phyloP scores from a whole-genome alignment of 2,113 vertebrate species.

The Oreochromis tanganicae region DNA sequence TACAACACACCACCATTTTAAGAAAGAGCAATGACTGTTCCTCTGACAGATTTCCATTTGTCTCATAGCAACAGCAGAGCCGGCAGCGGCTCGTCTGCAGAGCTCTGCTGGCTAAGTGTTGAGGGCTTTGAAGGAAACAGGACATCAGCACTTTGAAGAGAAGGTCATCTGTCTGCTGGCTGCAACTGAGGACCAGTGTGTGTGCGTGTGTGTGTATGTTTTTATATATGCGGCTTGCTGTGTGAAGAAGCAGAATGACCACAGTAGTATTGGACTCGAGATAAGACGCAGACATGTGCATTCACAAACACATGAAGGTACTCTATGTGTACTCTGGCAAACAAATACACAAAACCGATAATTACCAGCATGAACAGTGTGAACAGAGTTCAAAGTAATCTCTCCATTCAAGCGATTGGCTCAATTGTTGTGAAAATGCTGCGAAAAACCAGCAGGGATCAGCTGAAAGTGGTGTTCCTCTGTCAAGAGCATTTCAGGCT shows the following conservation, averaged over 20 bases:
- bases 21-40: neutral
- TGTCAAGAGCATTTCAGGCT: neutral
- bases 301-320: neutral
- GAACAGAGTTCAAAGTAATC: neutral
- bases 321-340: neutral
- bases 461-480: neutral
- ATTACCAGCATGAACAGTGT: neutral
- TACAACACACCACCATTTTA: neutral
- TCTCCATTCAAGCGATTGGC: neutral
- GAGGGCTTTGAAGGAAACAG: constrained; percentile 26
- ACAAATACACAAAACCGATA: neutral
- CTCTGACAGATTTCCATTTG: constrained; percentile 26
- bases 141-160: constrained; percentile 49
- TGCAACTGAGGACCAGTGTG: neutral
- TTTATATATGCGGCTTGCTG: neutral
- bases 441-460: neutral
- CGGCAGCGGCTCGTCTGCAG: neutral
- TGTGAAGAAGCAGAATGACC: neutral
- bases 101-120: constrained; percentile 17
- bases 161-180: constrained; percentile 39
- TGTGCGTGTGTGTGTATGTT: neutral
- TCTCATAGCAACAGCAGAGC: constrained; percentile 56
- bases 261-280: neutral
- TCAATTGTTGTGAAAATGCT: neutral
- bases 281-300: neutral